Conservation (phyloP, 2,113 vertebrate species). For the Noctilio leporinus region DNA sequence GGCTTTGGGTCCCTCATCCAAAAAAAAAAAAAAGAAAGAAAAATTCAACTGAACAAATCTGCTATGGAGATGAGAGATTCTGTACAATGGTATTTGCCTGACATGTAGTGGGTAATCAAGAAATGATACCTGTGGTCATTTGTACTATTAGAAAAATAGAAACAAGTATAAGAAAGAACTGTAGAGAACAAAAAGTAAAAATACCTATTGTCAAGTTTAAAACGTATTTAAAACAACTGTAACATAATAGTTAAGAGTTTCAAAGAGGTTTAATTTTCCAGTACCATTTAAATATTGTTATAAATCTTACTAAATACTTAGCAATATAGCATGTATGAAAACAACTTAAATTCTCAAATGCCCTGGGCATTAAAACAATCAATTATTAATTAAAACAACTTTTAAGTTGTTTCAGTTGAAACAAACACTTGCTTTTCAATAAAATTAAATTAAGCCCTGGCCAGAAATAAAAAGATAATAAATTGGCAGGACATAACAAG, state of each 20-base stretch:
- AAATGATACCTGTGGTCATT: not conserved
- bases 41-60: not conserved
- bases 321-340: not conserved
- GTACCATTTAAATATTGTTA: not conserved
- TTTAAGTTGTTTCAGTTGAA: not conserved
- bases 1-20: not conserved
- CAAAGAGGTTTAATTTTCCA: not conserved
- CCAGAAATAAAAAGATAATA: not conserved
- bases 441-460: not conserved
- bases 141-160: not conserved
- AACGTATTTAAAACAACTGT: conserved; percentile 4
- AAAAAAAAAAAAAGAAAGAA: not conserved
- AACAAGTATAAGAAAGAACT: not conserved
- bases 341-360: not conserved
- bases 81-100: not conserved
- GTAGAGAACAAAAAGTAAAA: not conserved
- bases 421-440: not conserved
- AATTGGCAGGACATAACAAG: not conserved
- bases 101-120: not conserved
- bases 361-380: not conserved
- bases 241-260: not conserved
- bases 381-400: not conserved
- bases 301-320: not conserved
- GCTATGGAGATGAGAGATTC: not conserved
- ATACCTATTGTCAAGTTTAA: not conserved